Base-by-base conservation (phyloP, 2,113 vertebrate genomes). In the Cranoglanis bouderius region DNA sequence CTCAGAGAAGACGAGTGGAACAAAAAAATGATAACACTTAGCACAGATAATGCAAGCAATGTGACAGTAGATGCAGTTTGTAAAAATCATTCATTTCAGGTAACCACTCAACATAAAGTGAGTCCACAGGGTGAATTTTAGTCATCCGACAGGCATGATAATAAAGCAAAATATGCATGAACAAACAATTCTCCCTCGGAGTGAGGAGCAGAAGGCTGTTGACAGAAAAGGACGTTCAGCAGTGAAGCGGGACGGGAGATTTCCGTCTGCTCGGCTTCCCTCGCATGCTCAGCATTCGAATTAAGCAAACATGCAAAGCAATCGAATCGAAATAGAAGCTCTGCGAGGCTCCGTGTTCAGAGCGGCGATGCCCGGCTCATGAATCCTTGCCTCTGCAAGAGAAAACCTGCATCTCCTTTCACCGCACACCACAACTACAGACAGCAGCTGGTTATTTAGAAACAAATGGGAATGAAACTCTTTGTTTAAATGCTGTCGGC, bases 141-240 rank as follows among this genome's bases (percentile, higher is more conserved):
- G n/a, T 53, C 51, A 19, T 21, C 29, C 2, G 46, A 19, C 51
- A 32, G 29, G 3, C 5, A 8, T 18, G 78, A 51, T n/a, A n/a
- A 51, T n/a, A 18, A n/a, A n/a, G 12, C 43, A 6, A n/a, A 53
- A 80, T 19, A 9, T 32, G 51, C 78, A 32, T 2, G 49, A 32
- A 5, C 13, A 2, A 24, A 32, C 7, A 32, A 35, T 21, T 35
- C 78, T 81, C 78, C 6, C 51, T 51, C 46, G 40, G 24, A 32
- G 10, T 49, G 77, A 49, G 77, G 19, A 59, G 53, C 80, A 57
- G 51, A 38, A 82, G 53, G 80, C 43, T 82, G 38, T 57, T 57
- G 51, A 82, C 51, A 82, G 80, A 82, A 82, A 57, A 82, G 51
- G 80, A 82, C 51, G 51, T 35, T 82, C 53, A 38, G 80, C 51